Evolutionary conservation across 2,888 invertebrate genomes (phyloP), one percentile per base, ranked within the genome.

Genomic region (Theodoxus fluviatilis): DNA sequence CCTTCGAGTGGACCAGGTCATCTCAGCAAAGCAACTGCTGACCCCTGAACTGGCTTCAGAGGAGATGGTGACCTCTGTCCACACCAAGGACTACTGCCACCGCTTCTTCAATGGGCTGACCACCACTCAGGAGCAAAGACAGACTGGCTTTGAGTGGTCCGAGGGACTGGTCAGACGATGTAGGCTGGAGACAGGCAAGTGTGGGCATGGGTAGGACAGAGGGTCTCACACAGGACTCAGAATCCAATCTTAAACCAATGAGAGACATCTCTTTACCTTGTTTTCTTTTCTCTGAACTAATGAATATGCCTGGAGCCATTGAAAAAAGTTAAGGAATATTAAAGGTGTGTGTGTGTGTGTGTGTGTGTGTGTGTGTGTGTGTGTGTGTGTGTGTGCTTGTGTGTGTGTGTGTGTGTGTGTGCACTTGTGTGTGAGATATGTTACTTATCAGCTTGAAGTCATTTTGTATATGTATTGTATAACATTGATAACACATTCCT

Each of bases 121-220:
- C 15, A 72, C 78, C 28, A 70, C 52, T 15, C 71, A 77, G 33
- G 84, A 83, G 74, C 83, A 83, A 68, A 76, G 77, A 71, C 70
- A 68, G 22, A 82, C 81, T 37, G 84, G 84, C 1, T 83, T 84
- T 69, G 70, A 73, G 6, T 84, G 84, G 84, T 78, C 76, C 52
- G 67, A 74, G 63, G 82, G 81, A 3, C 70, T 84, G 35, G 78
- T 80, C 15, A 77, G 76, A n/a, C 70, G 84, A 65, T 82, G 82
- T 33, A 73, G 81, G 68, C 79, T 79, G 74, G 84, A 83, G 76
- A 80, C 82, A 73, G 83, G 83, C 83, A 68, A 38, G 0, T 31
- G 40, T 18, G 18, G 15, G 37, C n/a, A 37, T 64, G 35, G 25
- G 22, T 28, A 52, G 18, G n/a, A n/a, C n/a, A n/a, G n/a, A n/a